Evolutionary conservation across 1,140 invertebrate genomes (phyloP).

Genomic region (Ceratosolen fusciceps): DNA sequence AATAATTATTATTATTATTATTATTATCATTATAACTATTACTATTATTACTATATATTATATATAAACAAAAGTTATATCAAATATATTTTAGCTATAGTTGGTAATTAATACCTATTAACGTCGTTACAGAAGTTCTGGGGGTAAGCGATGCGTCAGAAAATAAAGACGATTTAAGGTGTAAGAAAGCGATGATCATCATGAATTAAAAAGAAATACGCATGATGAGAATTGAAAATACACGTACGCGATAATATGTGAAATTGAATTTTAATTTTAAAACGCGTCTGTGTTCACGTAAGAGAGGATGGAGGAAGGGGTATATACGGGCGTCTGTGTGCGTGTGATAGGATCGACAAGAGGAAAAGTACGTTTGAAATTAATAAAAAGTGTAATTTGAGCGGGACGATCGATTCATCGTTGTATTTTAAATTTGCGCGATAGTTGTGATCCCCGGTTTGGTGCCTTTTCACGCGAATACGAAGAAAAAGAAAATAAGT

Average conservation of each 20-base stretch:
- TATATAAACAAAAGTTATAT: slow-evolving; percentile 71
- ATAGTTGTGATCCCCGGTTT: slow-evolving; percentile 67
- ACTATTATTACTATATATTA: slow-evolving; percentile 62
- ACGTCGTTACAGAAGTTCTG: slow-evolving; percentile 67
- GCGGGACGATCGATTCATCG: slow-evolving; percentile 26
- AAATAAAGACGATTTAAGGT: slow-evolving; percentile 51
- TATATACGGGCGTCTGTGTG: not conserved
- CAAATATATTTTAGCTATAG: slow-evolving; percentile 71
- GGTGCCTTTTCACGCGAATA: slow-evolving; percentile 70
- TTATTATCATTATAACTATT: slow-evolving; percentile 56
- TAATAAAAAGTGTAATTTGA: slow-evolving; percentile 37
- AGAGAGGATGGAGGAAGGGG: slow-evolving; percentile 41
- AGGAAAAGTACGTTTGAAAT: slow-evolving; percentile 40
- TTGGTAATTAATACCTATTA: slow-evolving; percentile 69
- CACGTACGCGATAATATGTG: slow-evolving; percentile 40
- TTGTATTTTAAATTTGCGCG: slow-evolving; percentile 47
- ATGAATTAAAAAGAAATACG: not conserved
- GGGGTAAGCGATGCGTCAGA: slow-evolving; percentile 56
- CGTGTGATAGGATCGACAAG: slow-evolving; percentile 10
- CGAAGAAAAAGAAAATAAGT: slow-evolving; percentile 55
- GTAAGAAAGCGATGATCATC: slow-evolving; percentile 11
- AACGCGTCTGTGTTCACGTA: slow-evolving; percentile 57
- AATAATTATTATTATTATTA: slow-evolving; percentile 55
- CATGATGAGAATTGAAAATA: not conserved
- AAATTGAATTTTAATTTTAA: slow-evolving; percentile 64